Evolutionary conservation across 1,140 invertebrate genomes (phyloP).

Genomic region (Oryzaephilus surinamensis): DNA sequence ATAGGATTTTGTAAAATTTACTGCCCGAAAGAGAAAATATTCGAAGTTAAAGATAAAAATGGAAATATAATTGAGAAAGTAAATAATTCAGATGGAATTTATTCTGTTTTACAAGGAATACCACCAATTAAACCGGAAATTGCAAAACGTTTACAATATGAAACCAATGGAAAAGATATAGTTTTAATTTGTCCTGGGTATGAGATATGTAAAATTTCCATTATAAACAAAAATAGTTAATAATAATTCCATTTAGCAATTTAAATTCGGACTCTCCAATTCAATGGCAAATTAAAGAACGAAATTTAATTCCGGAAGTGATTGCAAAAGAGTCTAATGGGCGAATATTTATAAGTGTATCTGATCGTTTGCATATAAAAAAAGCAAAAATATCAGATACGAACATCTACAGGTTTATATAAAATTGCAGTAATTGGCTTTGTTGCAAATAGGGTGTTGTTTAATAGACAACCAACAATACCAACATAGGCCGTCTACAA

Average conservation of each 20-base stretch:
- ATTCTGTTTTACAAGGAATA: conserved; percentile 42
- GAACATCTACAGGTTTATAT: conserved; percentile 29
- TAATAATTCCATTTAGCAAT: conserved; percentile 32
- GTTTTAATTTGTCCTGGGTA: conserved; percentile 46
- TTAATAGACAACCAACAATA: background rate
- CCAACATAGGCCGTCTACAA: background rate
- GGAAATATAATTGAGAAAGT: conserved; percentile 45
- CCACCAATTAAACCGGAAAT: conserved; percentile 37
- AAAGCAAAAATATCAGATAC: conserved; percentile 39
- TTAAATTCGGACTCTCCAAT: conserved; percentile 39
- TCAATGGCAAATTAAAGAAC: conserved; percentile 40
- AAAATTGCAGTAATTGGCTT: background rate
- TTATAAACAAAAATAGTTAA: background rate
- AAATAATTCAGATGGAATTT: conserved; percentile 50
- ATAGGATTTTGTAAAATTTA: conserved; percentile 43
- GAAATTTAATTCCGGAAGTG: conserved; percentile 34
- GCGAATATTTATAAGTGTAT: conserved; percentile 38
- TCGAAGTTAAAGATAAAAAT: conserved; percentile 41
- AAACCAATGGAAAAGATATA: conserved; percentile 31
- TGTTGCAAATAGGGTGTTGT: background rate
- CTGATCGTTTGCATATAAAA: conserved; percentile 39
- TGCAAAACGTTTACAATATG: conserved; percentile 38
- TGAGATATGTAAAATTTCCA: background rate
- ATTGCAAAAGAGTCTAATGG: conserved; percentile 35
- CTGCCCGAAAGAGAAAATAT: conserved; percentile 40